Evolutionary conservation across 2,113 vertebrate species (phyloP), one percentile per base, ranked within the genome.

Genomic region (Piaya cayana): DNA sequence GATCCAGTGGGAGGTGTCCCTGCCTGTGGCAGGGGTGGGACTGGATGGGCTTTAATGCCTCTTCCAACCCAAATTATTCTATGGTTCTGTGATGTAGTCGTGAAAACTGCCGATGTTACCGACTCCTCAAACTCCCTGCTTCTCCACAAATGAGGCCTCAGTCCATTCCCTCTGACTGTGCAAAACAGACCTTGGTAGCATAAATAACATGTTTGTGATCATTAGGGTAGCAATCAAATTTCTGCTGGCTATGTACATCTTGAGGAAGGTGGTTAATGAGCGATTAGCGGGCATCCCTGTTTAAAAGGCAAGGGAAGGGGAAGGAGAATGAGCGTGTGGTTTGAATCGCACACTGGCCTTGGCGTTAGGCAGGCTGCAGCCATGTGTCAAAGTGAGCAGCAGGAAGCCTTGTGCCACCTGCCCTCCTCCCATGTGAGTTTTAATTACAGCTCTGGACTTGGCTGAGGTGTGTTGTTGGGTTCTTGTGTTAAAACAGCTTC

Each of bases 361-460:
- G 76, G 45, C 86, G 60, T 37, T 11, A 64, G 80, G 12, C 37
- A 59, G 83, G 45, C 47, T 79, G 93, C 42, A 93, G 34, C 27
- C 20, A 23, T 37, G 4, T 79, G 91, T 93, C 82, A 91, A 78
- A 93, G 81, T 89, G 59, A 97, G 59, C 79, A 9, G 82, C 42
- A 36, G 86, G 88, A 91, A 86, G 77, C 20, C 94, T 95, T 89
- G 89, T 96, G 95, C 90, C 89, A 90, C 96, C 95, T 82, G 83
- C 94, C n/a, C 90, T 62, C 68, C 70, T 97, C 91, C 71, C 65
- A 59, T 90, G 90, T 72, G 37, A 56, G 91, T 70, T 96, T 96
- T 96, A 97, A 97, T 98, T 96, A 90, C 81, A 89, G 90, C 70
- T 86, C 71, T 39, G 91, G 88, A 59, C 91, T 92, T 60, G 92